Evolutionary conservation across 1,140 invertebrate genomes (phyloP), one percentile per base, ranked within the genome.

Genomic region (Apis dorsata): DNA sequence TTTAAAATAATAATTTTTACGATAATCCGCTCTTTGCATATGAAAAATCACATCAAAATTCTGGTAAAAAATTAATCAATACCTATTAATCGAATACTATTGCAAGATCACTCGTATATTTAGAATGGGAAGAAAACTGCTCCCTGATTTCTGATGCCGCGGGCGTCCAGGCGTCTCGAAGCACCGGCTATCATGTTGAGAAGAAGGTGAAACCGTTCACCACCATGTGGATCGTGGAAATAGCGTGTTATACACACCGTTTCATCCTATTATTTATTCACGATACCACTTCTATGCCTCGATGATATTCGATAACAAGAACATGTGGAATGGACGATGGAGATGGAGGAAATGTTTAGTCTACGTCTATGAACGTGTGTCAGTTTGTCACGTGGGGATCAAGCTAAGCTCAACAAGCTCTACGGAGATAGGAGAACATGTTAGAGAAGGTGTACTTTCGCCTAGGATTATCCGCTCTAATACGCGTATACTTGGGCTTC

Each of bases 341-440:
- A 59, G 65, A 60, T 44, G 55, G 24, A 21, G 74, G 55, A 51
- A 55, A 13, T 59, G 80, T 82, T 81, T 76, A 51, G 57, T 62
- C 70, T 34, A 73, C 57, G 83, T 83, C 81, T 66, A 88, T 60
- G 71, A 62, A 83, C 78, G 81, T 83, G 89, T 89, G 90, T 89
- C 90, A 90, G 87, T 88, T 75, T 87, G 90, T 92, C 91, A 92
- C 86, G 86, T 70, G 88, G 84, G 86, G 90, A 92, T 92, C 91
- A 92, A 91, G 91, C 91, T 91, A 92, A 91, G 90, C 89, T 92
- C 90, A 92, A 90, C 88, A 88, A 91, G 90, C 90, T 91, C 91
- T 82, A 77, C 63, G 15, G 71, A 83, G 44, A 71, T 87, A 91
- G 91, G 91, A 83, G 82, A 92, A 86, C 91, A 92, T 92, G 85